These are phyloP conservation scores for Myathropa florea DNA, from an alignment of 2,888 invertebrate genomes.

Conservation along the genomic window DNA sequence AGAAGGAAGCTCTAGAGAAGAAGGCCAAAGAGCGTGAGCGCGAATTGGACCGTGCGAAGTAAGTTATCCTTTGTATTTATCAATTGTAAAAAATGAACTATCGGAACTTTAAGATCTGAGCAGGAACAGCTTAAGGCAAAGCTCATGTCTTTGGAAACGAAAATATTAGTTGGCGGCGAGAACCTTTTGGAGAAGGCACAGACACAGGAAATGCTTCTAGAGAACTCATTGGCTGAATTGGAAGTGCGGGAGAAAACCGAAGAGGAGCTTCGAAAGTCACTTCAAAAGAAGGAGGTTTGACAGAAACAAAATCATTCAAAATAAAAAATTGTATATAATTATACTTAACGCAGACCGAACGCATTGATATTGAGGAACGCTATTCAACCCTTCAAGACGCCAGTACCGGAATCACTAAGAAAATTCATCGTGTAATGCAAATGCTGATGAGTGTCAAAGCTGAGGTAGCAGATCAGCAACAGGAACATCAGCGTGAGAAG, in stretches of 20 bases:
- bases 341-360: constrained; percentile 85
- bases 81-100: not conserved
- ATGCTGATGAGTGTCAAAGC: constrained; percentile 93
- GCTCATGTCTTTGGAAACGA: constrained; percentile 94
- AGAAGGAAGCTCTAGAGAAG: constrained; percentile 86
- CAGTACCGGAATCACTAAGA: constrained; percentile 94
- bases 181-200: constrained; percentile 98
- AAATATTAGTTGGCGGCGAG: constrained; percentile 98
- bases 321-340: not conserved
- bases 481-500: constrained; percentile 98
- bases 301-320: not conserved
- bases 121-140: constrained; percentile 92
- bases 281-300: constrained; percentile 91
- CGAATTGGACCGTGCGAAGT: constrained; percentile 89
- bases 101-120: too few relatives aligned
- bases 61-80: constrained; percentile 72
- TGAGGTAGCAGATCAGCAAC: constrained; percentile 91
- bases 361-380: constrained; percentile 95
- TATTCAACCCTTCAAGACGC: constrained; percentile 98
- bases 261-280: constrained; percentile 88
- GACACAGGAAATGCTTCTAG: constrained; percentile 93
- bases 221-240: constrained; percentile 91
- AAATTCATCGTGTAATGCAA: constrained; percentile 93
- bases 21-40: constrained; percentile 86
- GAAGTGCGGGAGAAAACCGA: constrained; percentile 90